Evolutionary conservation across 2,888 invertebrate species (phyloP), one percentile per base, ranked within the genome.

Genomic region (Andrena trimmerana): DNA sequence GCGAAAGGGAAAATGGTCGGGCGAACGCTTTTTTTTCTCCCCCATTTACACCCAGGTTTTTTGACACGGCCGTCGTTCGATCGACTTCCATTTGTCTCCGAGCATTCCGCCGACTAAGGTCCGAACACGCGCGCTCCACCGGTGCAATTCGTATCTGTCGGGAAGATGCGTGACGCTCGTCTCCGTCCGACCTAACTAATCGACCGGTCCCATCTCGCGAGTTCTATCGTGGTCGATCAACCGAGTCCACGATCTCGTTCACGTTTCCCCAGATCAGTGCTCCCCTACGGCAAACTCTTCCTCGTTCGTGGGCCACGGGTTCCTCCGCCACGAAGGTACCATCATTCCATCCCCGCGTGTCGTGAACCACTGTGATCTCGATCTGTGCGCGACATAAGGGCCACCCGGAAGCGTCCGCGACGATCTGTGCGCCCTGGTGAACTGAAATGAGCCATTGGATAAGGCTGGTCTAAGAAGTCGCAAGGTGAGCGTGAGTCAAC

Each of bases 1-100:
- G 93, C 93, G 93, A 94, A 93, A 93, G 94, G 93, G 93, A 94
- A 93, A 93, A 92, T 91, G 88, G 88, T 90, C 83, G 73, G 90
- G 85, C 84, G 89, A 84, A 83, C 83, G 90, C 88, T 90, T 89
- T 92, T 91, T 81, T 91, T 90, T 90, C 87, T 87, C 88, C 89
- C 89, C 90, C 86, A 86, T 88, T 89, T 88, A 85, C 86, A 89
- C 89, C 67, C 78, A 87, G 87, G 90, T 91, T 93, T 92, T 92
- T 91, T 93, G 92, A 93, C 92, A 92, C 91, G 89, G 86, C 88
- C 89, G 88, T 88, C 86, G 88, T 91, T 90, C 91, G 90, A 91
- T 91, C 91, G 91, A 89, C 91, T 92, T 91, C 91, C 93, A 93
- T 92, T 93, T 92, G 92, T 92, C 91, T 90, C 91, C 90, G 90